These are phyloP conservation scores for Burhinus bistriatus DNA, from an alignment of 2,113 vertebrate species.

Conservation along the genomic window DNA sequence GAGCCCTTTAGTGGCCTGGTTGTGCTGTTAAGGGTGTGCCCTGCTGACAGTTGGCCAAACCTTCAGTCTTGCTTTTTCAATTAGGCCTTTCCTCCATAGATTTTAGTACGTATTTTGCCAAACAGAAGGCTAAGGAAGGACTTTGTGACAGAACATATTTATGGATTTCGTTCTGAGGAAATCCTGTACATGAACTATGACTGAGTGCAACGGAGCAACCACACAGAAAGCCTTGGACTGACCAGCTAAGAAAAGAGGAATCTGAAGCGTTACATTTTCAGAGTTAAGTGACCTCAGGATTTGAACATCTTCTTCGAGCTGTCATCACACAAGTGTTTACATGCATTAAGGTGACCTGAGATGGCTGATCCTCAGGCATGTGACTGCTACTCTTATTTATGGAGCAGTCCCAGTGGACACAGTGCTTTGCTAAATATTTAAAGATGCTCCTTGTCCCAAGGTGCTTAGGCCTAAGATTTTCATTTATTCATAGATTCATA, in stretches of 20 bases:
- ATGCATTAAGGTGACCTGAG: slow-evolving; percentile 3
- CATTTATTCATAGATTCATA: slow-evolving; percentile 10
- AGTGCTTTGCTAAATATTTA: slow-evolving; percentile 50
- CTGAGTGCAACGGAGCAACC: background rate
- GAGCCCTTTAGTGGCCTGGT: background rate
- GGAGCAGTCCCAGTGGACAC: background rate
- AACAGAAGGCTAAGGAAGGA: background rate
- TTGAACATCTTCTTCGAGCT: background rate
- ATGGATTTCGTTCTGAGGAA: background rate
- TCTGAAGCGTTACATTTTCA: background rate
- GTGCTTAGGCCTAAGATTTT: background rate
- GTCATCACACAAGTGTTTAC: background rate
- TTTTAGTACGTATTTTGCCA: background rate
- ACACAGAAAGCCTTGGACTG: background rate
- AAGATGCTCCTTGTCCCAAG: background rate
- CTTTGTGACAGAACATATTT: background rate
- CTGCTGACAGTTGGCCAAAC: background rate
- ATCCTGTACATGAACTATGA: background rate
- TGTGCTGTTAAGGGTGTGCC: background rate
- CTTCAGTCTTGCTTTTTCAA: background rate
- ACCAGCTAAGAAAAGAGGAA: background rate
- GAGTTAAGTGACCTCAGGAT: background rate
- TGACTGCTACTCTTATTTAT: background rate
- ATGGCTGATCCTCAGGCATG: background rate
- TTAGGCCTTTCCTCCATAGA: background rate